Conservation (phyloP, 1,140 invertebrate species). For the Heliconius nattereri region DNA sequence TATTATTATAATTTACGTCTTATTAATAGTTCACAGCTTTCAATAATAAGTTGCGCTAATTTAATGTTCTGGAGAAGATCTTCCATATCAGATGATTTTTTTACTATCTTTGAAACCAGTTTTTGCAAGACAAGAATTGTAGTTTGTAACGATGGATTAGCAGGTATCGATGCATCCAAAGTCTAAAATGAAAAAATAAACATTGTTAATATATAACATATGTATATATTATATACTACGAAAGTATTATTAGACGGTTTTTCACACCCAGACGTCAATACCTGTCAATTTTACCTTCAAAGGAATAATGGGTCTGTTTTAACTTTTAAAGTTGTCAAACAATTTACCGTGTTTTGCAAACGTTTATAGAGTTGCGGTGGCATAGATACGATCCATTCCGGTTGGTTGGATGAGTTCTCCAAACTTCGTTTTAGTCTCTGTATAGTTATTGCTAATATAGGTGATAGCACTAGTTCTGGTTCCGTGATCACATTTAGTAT, state of each 20-base stretch:
- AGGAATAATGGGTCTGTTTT: no score
- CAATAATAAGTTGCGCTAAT: conserved; percentile 61
- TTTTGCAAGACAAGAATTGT: conserved; percentile 62
- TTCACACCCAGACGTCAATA: no score
- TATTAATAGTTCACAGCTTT: conserved; percentile 65
- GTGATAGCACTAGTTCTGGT: conserved; percentile 51
- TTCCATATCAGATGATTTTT: conserved; percentile 46
- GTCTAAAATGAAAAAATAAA: conserved; percentile 47
- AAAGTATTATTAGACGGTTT: not conserved
- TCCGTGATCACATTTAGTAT: conserved; percentile 48
- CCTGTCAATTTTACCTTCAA: no score
- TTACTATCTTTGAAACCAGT: conserved; percentile 53
- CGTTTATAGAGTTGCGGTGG: conserved; percentile 69
- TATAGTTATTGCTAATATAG: conserved; percentile 63
- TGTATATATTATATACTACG: not conserved
- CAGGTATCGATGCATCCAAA: conserved; percentile 65
- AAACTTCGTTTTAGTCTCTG: conserved; percentile 68
- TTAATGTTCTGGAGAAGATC: conserved; percentile 59
- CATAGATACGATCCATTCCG: conserved; percentile 69
- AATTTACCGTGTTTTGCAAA: conserved; percentile 58
- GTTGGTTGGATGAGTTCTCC: conserved; percentile 61
- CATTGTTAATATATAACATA: not conserved
- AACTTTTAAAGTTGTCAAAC: not conserved
- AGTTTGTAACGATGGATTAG: conserved; percentile 59
- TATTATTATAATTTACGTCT: conserved; percentile 50